Base-by-base conservation (phyloP, 2,888 invertebrate species). In the Leptinotarsa tumamoca region DNA sequence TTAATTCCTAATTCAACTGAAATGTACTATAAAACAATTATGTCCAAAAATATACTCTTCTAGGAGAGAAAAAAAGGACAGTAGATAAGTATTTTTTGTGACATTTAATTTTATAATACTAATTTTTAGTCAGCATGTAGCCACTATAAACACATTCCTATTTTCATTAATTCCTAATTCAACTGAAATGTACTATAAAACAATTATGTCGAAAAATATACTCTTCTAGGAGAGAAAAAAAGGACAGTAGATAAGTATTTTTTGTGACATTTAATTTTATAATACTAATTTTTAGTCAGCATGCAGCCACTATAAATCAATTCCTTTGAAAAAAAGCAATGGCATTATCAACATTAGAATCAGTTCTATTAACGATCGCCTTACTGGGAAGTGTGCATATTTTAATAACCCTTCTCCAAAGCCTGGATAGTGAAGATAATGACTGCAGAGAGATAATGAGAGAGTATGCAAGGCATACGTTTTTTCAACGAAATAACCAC, bases 331-430 rank as follows among this genome's bases (percentile, higher is more conserved):
- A 51, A 51, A 49, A 49, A 54, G 18, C 33, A 10, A 70, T 70
- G 70, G 70, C 70, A 68, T 77, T 85, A 78, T 75, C 81, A 66
- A 80, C 81, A 51, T 61, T 84, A 50, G 84, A 85, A 79, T 84
- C 84, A 2, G 80, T 85, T 56, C 50, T 85, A n/a, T 71, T 85
- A 43, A 84, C 85, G 21, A 81, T 84, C 67, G 83, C 81, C 66
- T 83, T 85, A 73, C 80, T 84, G 67, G 84, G 83, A 49, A 82
- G 83, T 67, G 84, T 85, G 33, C 84, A 85, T 75, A 75, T 85
- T 67, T 54, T 85, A 52, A 83, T 85, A 33, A 79, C 80, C n/a
- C 43, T 85, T 7, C 76, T 85, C 15, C 77, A 83, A 74, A 78
- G 79, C 4, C 43, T 85, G 54, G 83, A 85, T 67, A 78, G 79